These are phyloP conservation scores for Imbricaverruca yamaguchii DNA, from an alignment of 2,888 invertebrate genomes.

Conservation along the genomic window DNA sequence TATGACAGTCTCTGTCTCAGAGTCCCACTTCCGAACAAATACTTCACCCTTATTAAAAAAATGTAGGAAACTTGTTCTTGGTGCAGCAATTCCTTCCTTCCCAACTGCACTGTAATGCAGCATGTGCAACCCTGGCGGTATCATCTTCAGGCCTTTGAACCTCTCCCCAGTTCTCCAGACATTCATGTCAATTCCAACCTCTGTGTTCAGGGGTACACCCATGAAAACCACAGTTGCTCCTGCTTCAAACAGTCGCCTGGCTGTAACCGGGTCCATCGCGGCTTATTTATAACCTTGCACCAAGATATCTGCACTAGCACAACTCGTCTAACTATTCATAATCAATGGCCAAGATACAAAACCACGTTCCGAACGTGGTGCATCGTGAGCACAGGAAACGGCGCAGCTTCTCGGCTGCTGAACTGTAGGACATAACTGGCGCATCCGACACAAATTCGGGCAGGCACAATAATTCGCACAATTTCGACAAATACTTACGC, in stretches of 20 bases:
- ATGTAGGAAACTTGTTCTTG: conserved; percentile 77
- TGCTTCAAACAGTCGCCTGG: conserved; percentile 64
- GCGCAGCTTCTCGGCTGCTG: too few species aligned
- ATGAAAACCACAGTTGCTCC: conserved; percentile 77
- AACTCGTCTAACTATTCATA: too few species aligned
- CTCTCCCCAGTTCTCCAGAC: conserved; percentile 83
- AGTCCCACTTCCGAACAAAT: conserved; percentile 80
- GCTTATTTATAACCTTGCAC: background rate
- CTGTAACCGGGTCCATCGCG: conserved; percentile 65
- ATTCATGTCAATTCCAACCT: conserved; percentile 92
- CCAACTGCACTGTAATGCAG: conserved; percentile 65
- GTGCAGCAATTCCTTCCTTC: conserved; percentile 54
- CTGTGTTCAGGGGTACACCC: conserved; percentile 79
- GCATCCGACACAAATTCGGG: too few species aligned
- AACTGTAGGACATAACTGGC: too few species aligned
- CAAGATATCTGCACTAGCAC: too few species aligned
- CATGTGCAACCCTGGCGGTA: conserved; percentile 92
- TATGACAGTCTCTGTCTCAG: conserved; percentile 51
- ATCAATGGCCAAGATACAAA: too few species aligned
- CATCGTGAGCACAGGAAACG: too few species aligned
- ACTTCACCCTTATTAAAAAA: conserved; percentile 74
- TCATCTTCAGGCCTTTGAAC: conserved; percentile 96
- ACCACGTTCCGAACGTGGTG: too few species aligned
- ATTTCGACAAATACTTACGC: background rate
- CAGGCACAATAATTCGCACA: too few species aligned